Conservation (phyloP, 2,888 invertebrate species). For the Cloeon dipterum region DNA sequence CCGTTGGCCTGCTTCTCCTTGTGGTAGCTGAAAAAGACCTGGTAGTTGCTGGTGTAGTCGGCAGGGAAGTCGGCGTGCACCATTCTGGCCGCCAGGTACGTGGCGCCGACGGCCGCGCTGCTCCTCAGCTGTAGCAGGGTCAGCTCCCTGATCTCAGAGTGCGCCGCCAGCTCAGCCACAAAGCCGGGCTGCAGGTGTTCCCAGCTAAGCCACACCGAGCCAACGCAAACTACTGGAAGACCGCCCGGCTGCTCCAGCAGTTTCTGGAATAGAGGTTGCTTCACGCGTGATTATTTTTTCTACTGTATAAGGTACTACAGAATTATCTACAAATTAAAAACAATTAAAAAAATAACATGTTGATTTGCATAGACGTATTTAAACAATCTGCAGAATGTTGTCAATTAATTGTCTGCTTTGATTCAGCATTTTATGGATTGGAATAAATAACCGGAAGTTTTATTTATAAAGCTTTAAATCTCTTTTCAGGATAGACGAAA, state of each 20-base stretch:
- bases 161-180: slow-evolving; percentile 21
- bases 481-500: too few species aligned
- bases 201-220: slow-evolving; percentile 93
- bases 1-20: slow-evolving; percentile 1
- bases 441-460: too few species aligned
- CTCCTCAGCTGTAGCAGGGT: slow-evolving; percentile 44
- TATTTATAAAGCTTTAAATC: too few species aligned
- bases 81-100: slow-evolving; percentile 57
- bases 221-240: slow-evolving; percentile 67
- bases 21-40: slow-evolving; percentile 12
- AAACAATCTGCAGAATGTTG: too few species aligned
- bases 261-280: slow-evolving; percentile 16
- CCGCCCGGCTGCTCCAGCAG: slow-evolving; percentile 28
- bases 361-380: too few species aligned
- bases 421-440: too few species aligned
- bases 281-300: too few species aligned
- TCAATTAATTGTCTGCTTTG: too few species aligned
- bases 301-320: too few species aligned
- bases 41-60: slow-evolving; percentile 44
- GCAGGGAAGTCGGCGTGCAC: slow-evolving; percentile 36
- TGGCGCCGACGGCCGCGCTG: slow-evolving; percentile 65
- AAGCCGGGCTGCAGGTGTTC: slow-evolving; percentile 49
- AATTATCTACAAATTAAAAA: too few species aligned
- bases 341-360: too few species aligned
- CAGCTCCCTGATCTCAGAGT: slow-evolving; percentile 23